A percentile compares a stretch with the other conserved stretches of the same genome.
Evolutionary conservation across 1,140 invertebrate genomes (phyloP).

Genomic region (Drosophila bocki): DNA sequence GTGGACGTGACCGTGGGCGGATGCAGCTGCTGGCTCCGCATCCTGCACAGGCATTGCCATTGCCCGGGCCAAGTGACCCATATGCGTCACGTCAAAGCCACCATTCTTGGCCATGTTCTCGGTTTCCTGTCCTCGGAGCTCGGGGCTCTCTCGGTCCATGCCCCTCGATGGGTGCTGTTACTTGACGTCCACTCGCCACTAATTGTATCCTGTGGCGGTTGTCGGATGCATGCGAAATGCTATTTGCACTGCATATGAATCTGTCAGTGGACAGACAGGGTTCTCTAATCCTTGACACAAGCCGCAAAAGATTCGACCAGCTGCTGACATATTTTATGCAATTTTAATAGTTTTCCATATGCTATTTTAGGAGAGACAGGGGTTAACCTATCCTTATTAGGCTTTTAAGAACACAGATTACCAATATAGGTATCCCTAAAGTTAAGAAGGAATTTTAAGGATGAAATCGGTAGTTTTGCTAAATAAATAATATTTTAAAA

Average conservation of each 20-base stretch:
- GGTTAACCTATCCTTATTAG: background rate
- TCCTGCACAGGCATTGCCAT: constrained; percentile 46
- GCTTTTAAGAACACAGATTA: background rate
- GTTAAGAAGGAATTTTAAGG: background rate
- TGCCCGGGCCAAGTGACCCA: constrained; percentile 45
- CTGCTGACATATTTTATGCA: constrained; percentile 18
- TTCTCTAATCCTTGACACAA: constrained; percentile 20
- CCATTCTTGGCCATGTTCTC: constrained; percentile 41
- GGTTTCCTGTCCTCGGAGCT: constrained; percentile 11
- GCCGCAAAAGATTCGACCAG: constrained; percentile 31
- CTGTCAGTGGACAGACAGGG: background rate
- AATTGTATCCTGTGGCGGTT: constrained; percentile 63
- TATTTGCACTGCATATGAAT: constrained; percentile 31
- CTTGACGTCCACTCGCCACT: constrained; percentile 57
- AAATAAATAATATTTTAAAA: background rate
- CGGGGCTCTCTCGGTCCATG: background rate
- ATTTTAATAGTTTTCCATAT: constrained; percentile 11
- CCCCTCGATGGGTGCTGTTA: constrained; percentile 20
- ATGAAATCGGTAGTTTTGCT: background rate
- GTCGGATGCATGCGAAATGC: constrained; percentile 36
- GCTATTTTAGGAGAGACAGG: background rate
- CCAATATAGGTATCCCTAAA: background rate
- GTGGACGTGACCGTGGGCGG: constrained; percentile 6
- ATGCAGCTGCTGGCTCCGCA: constrained; percentile 18
- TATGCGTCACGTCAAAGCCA: constrained; percentile 39